These are phyloP conservation scores for Phaonia tiefii DNA, from an alignment of 2,888 invertebrate genomes.

Conservation along the genomic window DNA sequence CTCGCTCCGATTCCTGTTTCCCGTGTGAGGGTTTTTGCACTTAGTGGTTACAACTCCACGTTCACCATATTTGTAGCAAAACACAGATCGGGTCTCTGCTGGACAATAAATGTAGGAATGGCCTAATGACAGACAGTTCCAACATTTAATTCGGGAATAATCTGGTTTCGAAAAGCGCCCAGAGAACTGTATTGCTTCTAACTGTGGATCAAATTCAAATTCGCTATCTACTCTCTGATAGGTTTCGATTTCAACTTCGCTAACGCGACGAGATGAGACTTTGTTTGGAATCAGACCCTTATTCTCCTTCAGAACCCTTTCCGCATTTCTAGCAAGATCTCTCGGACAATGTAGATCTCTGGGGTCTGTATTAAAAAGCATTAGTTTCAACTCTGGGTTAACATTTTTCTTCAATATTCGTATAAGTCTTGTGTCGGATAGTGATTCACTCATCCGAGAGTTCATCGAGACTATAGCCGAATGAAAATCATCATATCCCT, in stretches of 20 bases:
- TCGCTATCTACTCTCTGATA: not conserved
- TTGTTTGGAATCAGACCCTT: not conserved
- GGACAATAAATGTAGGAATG: slow-evolving; percentile 44
- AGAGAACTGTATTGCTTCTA: slow-evolving; percentile 5
- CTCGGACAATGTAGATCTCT: not conserved
- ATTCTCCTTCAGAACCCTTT: slow-evolving; percentile 4
- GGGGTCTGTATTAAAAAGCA: slow-evolving; percentile 23
- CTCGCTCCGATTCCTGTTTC: slow-evolving; percentile 39
- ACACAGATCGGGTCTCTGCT: not conserved
- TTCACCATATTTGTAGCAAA: slow-evolving; percentile 42
- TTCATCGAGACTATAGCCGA: slow-evolving; percentile 11
- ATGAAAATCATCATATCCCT: slow-evolving; percentile 34
- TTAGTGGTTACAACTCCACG: slow-evolving; percentile 17
- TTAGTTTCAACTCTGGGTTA: not conserved
- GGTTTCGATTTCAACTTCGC: not conserved
- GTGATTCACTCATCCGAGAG: slow-evolving; percentile 14
- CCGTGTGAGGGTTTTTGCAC: slow-evolving; percentile 20
- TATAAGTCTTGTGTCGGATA: slow-evolving; percentile 3
- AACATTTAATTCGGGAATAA: slow-evolving; percentile 40
- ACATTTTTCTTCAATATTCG: slow-evolving; percentile 8
- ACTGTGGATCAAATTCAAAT: slow-evolving; percentile 21
- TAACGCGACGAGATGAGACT: not conserved
- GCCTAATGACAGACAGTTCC: slow-evolving; percentile 40
- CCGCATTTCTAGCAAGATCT: not conserved
- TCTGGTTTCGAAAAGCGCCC: not conserved